Base-by-base conservation (phyloP, 1,140 invertebrate genomes). In the Drosophila mojavensis region DNA sequence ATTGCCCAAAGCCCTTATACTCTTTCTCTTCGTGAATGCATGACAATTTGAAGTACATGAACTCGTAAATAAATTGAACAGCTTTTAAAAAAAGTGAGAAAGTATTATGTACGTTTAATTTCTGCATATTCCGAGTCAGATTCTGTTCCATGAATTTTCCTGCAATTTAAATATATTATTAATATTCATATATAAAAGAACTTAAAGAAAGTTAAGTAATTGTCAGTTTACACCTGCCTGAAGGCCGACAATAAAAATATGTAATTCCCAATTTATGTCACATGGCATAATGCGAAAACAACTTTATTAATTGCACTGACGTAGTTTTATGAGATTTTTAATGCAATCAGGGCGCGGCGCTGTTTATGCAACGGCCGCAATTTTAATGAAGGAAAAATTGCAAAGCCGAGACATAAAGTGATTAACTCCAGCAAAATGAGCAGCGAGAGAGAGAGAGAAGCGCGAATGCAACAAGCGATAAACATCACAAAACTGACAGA, bases 291-390 rank as follows among this genome's bases (percentile, higher is more conserved):
- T 69, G 59, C 10, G 43, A 56, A 24, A 64, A 33, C 66, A 89
- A 88, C 77, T 89, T 89, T 81, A 79, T 84, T 83, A 78, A 81
- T 89, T 78, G 74, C 58, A 63, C 43, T 75, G 58, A 65, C 75
- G 70, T 45, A 70, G 84, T 84, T 89, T 79, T 81, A 81, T 81
- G 71, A 53, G 62, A 63, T 75, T 81, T 81, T 78, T 89, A 81
- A 89, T 81, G 74, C 72, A 79, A 89, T 85, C 78, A 75, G 48
- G 51, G 56, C 26, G 17, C 36, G 9, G 36, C 54, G 26, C 11
- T 43, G 28, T 45, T 51, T 59, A 55, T 41, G 51, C 58, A 24
- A 28, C 26, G 45, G 47, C 75, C 39, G 62, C 45, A 48, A 68
- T 56, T 60, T 71, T 69, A 76, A 69, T 59, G 61, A 69, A 55